Conservation (phyloP, 2,113 vertebrate species). For the Patagioenas fasciata region DNA sequence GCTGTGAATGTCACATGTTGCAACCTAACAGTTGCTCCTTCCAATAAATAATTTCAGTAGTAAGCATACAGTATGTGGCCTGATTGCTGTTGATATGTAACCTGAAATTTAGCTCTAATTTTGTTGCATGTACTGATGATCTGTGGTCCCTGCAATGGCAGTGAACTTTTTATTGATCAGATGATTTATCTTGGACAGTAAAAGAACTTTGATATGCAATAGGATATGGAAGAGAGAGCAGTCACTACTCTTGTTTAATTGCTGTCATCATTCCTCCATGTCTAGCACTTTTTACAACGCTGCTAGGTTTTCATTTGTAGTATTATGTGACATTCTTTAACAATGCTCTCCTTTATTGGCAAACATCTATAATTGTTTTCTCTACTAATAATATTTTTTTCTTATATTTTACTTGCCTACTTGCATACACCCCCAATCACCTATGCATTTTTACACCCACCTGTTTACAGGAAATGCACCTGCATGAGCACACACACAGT, state of each 20-base stretch:
- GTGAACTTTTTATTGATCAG: not conserved
- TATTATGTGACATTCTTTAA: not conserved
- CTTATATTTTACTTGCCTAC: not conserved
- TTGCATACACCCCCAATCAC: not conserved
- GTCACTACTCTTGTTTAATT: not conserved
- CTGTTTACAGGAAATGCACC: not conserved
- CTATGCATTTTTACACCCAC: not conserved
- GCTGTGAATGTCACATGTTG: not conserved
- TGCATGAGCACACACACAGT: not conserved
- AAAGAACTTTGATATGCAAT: not conserved
- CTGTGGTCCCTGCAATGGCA: not conserved
- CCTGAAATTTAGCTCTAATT: not conserved
- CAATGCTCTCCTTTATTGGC: not conserved
- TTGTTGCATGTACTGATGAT: not conserved
- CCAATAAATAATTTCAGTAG: not conserved
- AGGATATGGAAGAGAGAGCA: not conserved
- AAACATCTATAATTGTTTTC: not conserved
- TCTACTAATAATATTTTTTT: not conserved
- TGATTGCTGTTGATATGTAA: not conserved
- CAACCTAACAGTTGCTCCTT: not conserved
- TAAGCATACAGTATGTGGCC: not conserved
- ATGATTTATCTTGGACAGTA: not conserved
- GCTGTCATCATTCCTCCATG: not conserved
- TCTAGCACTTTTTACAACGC: not conserved
- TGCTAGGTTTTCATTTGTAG: not conserved